Percentiles rank a stretch among this genome's conserved stretches.
These are phyloP conservation scores for Sinopyrophorus schimmeli DNA, from an alignment of 2,888 invertebrate genomes.

Conservation along the genomic window DNA sequence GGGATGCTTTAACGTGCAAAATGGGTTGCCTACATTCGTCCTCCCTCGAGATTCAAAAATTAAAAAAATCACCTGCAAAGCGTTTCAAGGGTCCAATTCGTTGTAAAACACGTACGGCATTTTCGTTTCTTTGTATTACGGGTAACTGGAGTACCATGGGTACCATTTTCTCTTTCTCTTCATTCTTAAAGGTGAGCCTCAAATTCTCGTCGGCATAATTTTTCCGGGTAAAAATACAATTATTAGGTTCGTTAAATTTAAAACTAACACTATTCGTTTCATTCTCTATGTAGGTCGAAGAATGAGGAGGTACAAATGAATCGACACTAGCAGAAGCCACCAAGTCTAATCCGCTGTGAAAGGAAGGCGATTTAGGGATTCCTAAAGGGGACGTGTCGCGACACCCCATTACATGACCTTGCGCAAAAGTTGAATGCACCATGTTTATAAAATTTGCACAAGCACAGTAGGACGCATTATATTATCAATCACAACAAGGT, in stretches of 20 bases:
- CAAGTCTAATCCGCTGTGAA: conserved; percentile 83
- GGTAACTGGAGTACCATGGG: conserved; percentile 13
- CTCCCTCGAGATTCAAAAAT: no score
- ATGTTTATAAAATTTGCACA: conserved; percentile 41
- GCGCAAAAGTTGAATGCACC: conserved; percentile 55
- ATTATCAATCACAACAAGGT: no score
- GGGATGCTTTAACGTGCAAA: no score
- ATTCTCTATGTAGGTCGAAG: conserved; percentile 35
- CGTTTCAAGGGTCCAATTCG: conserved; percentile 59
- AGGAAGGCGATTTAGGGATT: conserved; percentile 85
- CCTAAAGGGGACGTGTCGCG: conserved; percentile 65
- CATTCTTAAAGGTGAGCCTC: conserved; percentile 6
- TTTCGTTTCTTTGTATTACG: conserved; percentile 32
- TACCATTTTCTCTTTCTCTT: conserved; percentile 15
- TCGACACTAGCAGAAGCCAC: conserved; percentile 64
- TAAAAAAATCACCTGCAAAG: conserved; percentile 60
- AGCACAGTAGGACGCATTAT: background rate
- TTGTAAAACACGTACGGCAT: conserved; percentile 41
- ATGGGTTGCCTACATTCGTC: no score
- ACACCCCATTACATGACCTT: conserved; percentile 52
- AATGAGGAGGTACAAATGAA: conserved; percentile 34
- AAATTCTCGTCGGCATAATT: conserved; percentile 15
- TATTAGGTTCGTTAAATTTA: conserved; percentile 30
- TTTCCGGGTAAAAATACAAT: conserved; percentile 24
- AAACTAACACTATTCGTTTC: conserved; percentile 12